Evolutionary conservation across 1,140 invertebrate species (phyloP).

Genomic region (Laupala kohalensis): DNA sequence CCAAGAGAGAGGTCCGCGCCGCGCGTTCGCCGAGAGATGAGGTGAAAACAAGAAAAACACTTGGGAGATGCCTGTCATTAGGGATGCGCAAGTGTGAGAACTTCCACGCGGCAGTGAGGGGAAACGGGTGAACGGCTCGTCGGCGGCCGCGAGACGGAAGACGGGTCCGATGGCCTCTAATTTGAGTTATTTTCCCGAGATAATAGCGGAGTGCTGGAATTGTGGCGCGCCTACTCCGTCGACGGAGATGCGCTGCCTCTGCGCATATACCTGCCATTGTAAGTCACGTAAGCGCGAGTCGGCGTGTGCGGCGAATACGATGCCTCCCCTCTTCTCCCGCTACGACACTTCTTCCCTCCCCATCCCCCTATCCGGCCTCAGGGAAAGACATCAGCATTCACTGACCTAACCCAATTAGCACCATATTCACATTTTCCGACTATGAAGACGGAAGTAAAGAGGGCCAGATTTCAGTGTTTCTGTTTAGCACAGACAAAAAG

Average conservation of each 20-base stretch:
- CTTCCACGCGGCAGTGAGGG: not conserved
- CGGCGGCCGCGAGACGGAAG: not conserved
- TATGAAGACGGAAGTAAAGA: no score
- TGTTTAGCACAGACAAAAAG: no score
- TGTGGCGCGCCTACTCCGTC: not conserved
- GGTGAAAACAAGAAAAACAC: conserved; percentile 14
- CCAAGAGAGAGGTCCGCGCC: not conserved
- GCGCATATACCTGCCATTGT: not conserved
- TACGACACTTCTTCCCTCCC: no score
- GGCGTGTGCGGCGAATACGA: no score
- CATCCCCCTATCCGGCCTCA: no score
- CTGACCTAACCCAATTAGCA: no score
- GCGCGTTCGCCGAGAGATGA: conserved; percentile 3
- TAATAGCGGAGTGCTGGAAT: conserved; percentile 2
- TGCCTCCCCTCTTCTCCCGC: no score
- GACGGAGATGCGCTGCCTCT: not conserved
- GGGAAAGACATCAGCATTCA: no score
- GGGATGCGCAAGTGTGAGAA: not conserved
- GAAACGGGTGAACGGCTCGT: not conserved
- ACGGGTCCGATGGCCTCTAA: conserved; percentile 3
- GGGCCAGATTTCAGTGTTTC: no score
- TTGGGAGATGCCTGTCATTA: not conserved
- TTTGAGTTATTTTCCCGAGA: conserved; percentile 13
- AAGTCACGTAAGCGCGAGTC: not conserved
- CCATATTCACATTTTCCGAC: no score